Conservation (phyloP, 1,140 invertebrate genomes). For the Phocides pigmalion region DNA sequence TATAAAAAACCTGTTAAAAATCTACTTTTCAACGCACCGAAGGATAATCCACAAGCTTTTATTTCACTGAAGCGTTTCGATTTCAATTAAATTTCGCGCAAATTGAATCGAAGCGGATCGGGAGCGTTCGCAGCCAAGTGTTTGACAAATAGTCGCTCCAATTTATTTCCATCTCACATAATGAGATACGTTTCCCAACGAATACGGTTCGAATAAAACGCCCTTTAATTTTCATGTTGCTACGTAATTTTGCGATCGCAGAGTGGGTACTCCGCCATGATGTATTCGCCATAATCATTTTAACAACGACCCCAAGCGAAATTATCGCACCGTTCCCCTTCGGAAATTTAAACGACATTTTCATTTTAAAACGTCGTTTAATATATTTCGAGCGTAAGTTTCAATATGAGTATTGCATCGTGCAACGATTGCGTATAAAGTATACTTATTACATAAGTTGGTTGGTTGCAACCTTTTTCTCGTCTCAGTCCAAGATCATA, state of each 20-base stretch:
- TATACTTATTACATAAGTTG: no score
- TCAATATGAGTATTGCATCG: background rate
- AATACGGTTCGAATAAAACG: constrained; percentile 63
- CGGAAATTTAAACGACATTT: constrained; percentile 35
- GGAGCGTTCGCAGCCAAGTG: constrained; percentile 64
- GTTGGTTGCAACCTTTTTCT: no score
- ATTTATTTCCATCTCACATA: constrained; percentile 75
- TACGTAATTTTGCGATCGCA: constrained; percentile 50
- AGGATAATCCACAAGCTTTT: constrained; percentile 62
- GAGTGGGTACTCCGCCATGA: constrained; percentile 46
- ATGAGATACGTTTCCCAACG: constrained; percentile 73
- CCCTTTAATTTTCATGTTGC: constrained; percentile 65
- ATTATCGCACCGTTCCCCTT: constrained; percentile 39
- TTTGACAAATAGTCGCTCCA: constrained; percentile 78
- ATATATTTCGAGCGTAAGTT: constrained; percentile 28
- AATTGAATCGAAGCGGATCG: constrained; percentile 73
- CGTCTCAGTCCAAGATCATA: no score
- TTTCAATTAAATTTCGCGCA: constrained; percentile 78
- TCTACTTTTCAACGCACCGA: constrained; percentile 45
- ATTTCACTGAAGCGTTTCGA: constrained; percentile 64
- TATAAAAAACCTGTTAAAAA: constrained; percentile 16
- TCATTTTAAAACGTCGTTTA: constrained; percentile 33
- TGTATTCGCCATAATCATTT: constrained; percentile 39
- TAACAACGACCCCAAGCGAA: constrained; percentile 32
- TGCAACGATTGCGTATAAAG: constrained; percentile 8